Evolutionary conservation across 2,888 invertebrate genomes (phyloP), one percentile per base, ranked within the genome.

Genomic region (Campoplex nolae): DNA sequence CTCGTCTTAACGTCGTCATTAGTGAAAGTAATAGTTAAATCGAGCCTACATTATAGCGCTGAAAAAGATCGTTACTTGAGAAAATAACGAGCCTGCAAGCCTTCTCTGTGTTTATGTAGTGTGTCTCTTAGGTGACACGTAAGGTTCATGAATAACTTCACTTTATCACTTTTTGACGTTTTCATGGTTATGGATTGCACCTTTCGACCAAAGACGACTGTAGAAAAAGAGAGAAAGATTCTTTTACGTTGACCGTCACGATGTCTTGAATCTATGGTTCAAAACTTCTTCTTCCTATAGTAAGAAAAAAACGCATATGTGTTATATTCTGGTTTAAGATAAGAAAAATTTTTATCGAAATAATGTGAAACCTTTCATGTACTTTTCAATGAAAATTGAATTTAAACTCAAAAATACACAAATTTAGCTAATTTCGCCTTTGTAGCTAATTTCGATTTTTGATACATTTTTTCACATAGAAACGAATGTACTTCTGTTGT

Each of bases 101-200:
- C 16, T 38, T 62, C n/a, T 18, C 67, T 54, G 48, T 76, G 42
- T 76, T 68, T 48, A 48, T 81, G 51, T 38, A 56, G 89, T 88
- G 84, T 86, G 88, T 89, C 85, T 75, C 83, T 74, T 45, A 71
- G 45, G 71, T 71, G 87, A 88, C 80, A 48, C 80, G 62, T 84
- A 83, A 76, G 88, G 88, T 90, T 89, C 89, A 89, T 89, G 88
- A 90, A 89, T 90, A 90, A 90, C 90, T 89, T 88, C 85, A 86
- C 88, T 73, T 78, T 85, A 78, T 89, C 89, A 88, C 76, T 89
- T 81, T 87, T 87, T 85, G 87, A 86, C 80, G 86, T 70, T 90
- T 90, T 89, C 88, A 89, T 89, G 89, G 88, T 51, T 54, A 28
- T 54, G 51, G n/a, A 28, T 54, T 23, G 18, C 42, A 68, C 74